Evolutionary conservation across 1,140 invertebrate genomes (phyloP), one percentile per base, ranked within the genome.

Genomic region (Drosophila ambigua): DNA sequence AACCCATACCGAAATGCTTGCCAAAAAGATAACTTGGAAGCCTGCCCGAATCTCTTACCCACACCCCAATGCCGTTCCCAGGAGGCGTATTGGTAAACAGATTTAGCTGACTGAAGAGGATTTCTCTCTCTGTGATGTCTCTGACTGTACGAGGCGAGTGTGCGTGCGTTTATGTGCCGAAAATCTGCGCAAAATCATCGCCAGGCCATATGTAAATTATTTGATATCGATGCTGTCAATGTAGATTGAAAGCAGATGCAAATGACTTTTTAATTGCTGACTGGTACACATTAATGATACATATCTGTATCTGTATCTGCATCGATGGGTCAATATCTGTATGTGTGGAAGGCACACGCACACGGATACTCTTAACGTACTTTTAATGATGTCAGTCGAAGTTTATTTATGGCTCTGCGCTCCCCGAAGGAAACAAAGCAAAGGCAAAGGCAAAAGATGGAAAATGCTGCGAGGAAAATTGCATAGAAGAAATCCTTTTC

Each of bases 101-200:
- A 84, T 77, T 80, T 63, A 16, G 72, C 64, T 55, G 79, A 75
- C 79, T 82, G 63, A 66, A 71, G 74, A 55, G 71, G 72, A 79
- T 79, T 76, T 73, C n/a, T 16, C 44, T 41, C 26, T 20, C 20
- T 20, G 20, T 20, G 20, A 11, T 15, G 16, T 11, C 13, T 39
- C 2, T 45, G 45, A 16, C n/a, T 46, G 15, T 35, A 15, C 2
- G 11, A 48, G 26, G 26, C 8, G 39, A 24, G 51, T 59, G 60
- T 28, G 59, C 46, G 43, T 46, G 54, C 46, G 51, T 61, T 52
- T 60, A 53, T 73, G 48, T 53, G 31, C 60, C 49, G 54, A 53
- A 76, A 73, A 80, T 76, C 60, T 57, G 48, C 79, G 52, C 54
- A 11, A 83, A 82, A 83, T 74, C 69, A 24, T 54, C 20, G 35